Base-by-base conservation (phyloP, 53 echinoderm and acorn worm species). In the Paelopatides confundens region DNA sequence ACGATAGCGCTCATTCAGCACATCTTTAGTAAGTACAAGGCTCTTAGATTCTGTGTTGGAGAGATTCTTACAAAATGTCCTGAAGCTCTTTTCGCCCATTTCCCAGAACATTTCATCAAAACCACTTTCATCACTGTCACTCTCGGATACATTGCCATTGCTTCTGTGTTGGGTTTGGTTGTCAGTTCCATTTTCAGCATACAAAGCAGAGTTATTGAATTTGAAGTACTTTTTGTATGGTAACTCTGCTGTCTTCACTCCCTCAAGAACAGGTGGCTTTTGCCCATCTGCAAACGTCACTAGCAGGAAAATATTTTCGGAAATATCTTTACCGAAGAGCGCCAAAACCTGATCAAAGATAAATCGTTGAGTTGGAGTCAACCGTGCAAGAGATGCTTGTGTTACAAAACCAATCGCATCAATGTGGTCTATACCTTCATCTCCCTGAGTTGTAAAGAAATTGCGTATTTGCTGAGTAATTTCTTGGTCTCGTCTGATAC, bases 371-470 rank as follows among this genome's bases (percentile, higher is more conserved):
- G 93, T 86, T 8, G n/a, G 93, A 2, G 93, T 93, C 27, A 93
- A 50, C 10, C 93, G 71, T 29, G 67, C 31, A 10, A 76, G 62
- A 0, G 93, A 87, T 31, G 93, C 82, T 69, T 93, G 90, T 9
- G 90, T 86, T 3, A 93, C 93, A 85, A 93, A 93, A 32, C 93
- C 88, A 49, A 92, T 92, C n/a, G 89, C 92, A 54, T 92, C 92
- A 4, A 92, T 89, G 64, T 92, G 92, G 58, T 93, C 93, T 31
- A 93, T 77, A 31, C 78, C 76, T 35, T 89, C 81, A 14, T 81
- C 50, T 15, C 70, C 86, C 0, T 77, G 32, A 53, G 85, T 68
- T 4, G 67, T 62, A 71, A 93, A 93, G 47, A 93, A 93, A 47
- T 66, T 69, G 11, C 86, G 84, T 2, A 92, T 90, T 37, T 92